Evolutionary conservation across 2,113 vertebrate genomes (phyloP).

Genomic region (Saimiri boliviensis): DNA sequence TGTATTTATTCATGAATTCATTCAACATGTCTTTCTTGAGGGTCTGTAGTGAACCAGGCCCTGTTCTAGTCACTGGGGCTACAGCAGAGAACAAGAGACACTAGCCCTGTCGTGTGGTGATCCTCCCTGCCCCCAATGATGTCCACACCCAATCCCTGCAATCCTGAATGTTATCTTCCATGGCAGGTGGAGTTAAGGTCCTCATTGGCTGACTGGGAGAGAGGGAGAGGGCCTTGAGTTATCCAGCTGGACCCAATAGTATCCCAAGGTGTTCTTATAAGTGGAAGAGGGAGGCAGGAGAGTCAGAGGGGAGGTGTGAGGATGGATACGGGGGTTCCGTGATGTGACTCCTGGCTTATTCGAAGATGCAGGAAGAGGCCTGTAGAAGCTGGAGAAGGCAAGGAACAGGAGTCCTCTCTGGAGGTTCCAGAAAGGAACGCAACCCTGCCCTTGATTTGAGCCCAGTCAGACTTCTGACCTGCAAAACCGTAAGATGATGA

Average conservation of each 20-base stretch:
- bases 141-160: too few relatives aligned
- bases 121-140: neutral
- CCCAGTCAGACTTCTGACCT: neutral
- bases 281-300: neutral
- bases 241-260: accelerated
- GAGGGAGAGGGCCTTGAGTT: neutral
- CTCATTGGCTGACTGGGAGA: neutral
- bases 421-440: neutral
- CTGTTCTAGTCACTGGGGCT: neutral
- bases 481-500: neutral
- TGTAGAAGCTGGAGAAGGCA: neutral
- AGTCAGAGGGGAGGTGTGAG: neutral
- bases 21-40: neutral
- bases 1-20: neutral
- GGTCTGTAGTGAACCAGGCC: neutral
- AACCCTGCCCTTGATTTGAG: neutral
- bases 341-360: neutral
- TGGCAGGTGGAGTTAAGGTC: neutral
- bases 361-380: neutral
- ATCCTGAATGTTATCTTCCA: accelerated
- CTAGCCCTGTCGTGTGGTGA: neutral
- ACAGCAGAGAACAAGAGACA: neutral
- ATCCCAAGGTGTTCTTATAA: neutral
- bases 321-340: neutral
- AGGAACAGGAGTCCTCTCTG: neutral